Base-by-base conservation (phyloP, 2,888 invertebrate genomes). In the Taphrorychus bicolor region DNA sequence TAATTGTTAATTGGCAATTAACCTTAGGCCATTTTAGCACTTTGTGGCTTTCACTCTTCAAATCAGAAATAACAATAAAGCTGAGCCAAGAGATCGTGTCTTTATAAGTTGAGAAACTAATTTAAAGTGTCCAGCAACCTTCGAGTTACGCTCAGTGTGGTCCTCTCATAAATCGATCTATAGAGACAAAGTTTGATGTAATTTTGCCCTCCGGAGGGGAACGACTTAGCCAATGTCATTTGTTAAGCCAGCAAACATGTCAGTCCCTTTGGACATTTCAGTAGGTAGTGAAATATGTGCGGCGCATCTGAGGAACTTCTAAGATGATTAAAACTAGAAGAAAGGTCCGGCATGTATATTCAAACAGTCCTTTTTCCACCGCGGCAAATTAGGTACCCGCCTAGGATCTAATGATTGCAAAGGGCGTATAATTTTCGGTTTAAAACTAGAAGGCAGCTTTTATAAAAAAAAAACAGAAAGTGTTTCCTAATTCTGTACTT, bases 251-350 rank as follows among this genome's bases (percentile, higher is more conserved):
- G 18, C 7, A 48, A 32, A 32, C 32, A 7, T 32, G 18, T 14
- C 48, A 14, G 48, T 48, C 16, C 49, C 40, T 32, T 40, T 3
- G 51, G 54, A 54, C 32, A 61, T 41, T 54, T 54, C 14, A 54
- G 61, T 61, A 22, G 54, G 42, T 42, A 40, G 54, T 61, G 54
- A 61, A 61, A 54, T 61, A 61, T 61, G 41, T 41, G 45, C 61
- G 54, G 45, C 45, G 41, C 45, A 42, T 16, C 18, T 19, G 23
- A 24, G 23, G 24, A 61, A 42, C 61, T 61, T 42, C 61, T 61
- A 61, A 61, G 61, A 54, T 61, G 45, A 61, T 61, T 61, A 61
- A 54, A 61, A 54, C 52, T 61, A 53, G 11, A 17, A 45, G 54
- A 48, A 21, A 61, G 61, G 54, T 61, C 48, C 18, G 23, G 61